A percentile compares a stretch with the other conserved stretches of the same genome.
Conservation (phyloP, 2,797 vertebrate species). For the Pseudopleuronectes americanus region DNA sequence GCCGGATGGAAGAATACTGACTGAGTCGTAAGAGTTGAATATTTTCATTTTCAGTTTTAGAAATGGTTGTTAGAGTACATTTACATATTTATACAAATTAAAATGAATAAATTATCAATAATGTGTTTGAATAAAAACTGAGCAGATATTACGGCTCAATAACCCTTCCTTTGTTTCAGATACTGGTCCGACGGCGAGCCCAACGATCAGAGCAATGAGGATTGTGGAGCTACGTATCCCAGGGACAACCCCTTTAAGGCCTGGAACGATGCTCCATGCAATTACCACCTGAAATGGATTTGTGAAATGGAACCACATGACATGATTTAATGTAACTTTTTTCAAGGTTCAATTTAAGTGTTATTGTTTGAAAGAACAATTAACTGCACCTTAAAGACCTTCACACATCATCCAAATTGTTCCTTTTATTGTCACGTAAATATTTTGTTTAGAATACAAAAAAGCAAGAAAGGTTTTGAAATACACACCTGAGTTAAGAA, state of each 20-base stretch:
- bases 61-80: neutral
- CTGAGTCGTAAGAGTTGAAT: constrained; percentile 62
- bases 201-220: constrained; percentile 57
- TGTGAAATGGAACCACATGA: constrained; percentile 67
- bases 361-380: constrained; percentile 6
- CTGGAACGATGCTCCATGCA: constrained; percentile 82
- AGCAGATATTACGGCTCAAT: neutral
- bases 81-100: neutral
- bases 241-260: constrained; percentile 54
- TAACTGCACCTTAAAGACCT: neutral
- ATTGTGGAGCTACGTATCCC: constrained; percentile 77
- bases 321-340: neutral
- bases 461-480: constrained; percentile 21
- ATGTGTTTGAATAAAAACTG: neutral
- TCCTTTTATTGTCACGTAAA: constrained; percentile 53
- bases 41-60: neutral
- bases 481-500: constrained; percentile 46
- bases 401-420: constrained; percentile 3
- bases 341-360: neutral
- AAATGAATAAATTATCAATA: neutral
- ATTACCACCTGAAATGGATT: constrained; percentile 74
- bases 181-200: constrained; percentile 75
- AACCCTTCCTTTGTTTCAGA: constrained; percentile 57
- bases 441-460: constrained; percentile 45
- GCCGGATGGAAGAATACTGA: constrained; percentile 67